Conservation (phyloP, 1,140 invertebrate genomes). For the Drosophila ficusphila region DNA sequence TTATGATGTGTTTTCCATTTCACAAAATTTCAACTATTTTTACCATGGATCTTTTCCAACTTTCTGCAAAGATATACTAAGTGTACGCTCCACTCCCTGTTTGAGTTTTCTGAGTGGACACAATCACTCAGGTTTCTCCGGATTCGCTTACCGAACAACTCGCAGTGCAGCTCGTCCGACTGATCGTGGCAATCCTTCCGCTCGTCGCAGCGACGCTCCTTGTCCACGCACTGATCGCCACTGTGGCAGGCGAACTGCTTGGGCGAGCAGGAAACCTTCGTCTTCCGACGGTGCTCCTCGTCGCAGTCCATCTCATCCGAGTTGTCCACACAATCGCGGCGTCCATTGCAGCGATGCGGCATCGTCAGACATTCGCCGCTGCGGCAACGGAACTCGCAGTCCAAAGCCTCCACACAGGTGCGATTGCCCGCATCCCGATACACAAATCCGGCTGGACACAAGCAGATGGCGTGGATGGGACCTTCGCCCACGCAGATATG, state of each 20-base stretch:
- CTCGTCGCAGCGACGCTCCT: slow-evolving; percentile 88
- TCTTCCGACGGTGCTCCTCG: slow-evolving; percentile 59
- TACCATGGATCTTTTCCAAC: neutral
- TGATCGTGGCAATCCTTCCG: slow-evolving; percentile 90
- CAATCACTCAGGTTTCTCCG: neutral
- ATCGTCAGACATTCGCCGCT: slow-evolving; percentile 88
- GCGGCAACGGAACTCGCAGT: slow-evolving; percentile 86
- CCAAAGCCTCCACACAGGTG: slow-evolving; percentile 85
- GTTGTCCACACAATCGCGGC: slow-evolving; percentile 88
- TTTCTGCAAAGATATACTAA: neutral
- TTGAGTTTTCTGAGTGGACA: neutral
- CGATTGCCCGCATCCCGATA: slow-evolving; percentile 84
- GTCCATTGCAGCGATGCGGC: slow-evolving; percentile 88
- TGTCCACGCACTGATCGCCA: slow-evolving; percentile 83
- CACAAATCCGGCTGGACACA: slow-evolving; percentile 87
- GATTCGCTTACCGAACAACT: slow-evolving; percentile 73
- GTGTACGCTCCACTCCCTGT: too few relatives aligned
- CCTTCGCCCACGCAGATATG: slow-evolving; percentile 87
- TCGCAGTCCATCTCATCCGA: slow-evolving; percentile 89
- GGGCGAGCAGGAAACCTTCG: slow-evolving; percentile 84
- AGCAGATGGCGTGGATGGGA: slow-evolving; percentile 84
- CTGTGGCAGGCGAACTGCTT: slow-evolving; percentile 87
- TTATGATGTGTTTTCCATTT: too few relatives aligned
- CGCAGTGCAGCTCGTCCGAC: slow-evolving; percentile 90
- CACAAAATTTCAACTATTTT: too few relatives aligned